Conservation (phyloP, 2,888 invertebrate genomes). For the Dryadula phaetusa region DNA sequence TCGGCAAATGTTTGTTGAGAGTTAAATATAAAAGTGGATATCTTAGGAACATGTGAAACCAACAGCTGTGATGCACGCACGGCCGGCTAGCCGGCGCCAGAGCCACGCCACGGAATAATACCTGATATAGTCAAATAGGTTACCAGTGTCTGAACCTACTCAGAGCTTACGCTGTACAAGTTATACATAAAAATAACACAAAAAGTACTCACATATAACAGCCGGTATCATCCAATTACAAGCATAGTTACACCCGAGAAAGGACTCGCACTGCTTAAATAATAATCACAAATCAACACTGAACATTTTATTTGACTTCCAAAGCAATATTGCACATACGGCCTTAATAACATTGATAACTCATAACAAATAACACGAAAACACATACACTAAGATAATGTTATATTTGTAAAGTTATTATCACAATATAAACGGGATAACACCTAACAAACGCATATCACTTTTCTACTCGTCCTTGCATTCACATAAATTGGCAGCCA, state of each 20-base stretch:
- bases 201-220: constrained; percentile 71
- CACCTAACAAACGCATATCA: constrained; percentile 71
- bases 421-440: constrained; percentile 73
- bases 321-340: constrained; percentile 77
- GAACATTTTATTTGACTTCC: constrained; percentile 77
- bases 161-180: constrained; percentile 49
- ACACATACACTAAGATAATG: constrained; percentile 71
- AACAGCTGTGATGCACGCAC: constrained; percentile 56
- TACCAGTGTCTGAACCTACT: constrained; percentile 63
- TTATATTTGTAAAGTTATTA: constrained; percentile 69
- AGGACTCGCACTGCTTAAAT: constrained; percentile 79
- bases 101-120: constrained; percentile 57
- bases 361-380: constrained; percentile 77
- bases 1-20: constrained; percentile 9
- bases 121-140: constrained; percentile 75
- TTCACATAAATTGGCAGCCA: constrained; percentile 83
- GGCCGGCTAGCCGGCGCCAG: constrained; percentile 55
- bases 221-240: constrained; percentile 81
- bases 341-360: constrained; percentile 73
- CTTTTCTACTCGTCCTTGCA: constrained; percentile 80
- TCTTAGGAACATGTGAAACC: constrained; percentile 49
- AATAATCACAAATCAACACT: constrained; percentile 82
- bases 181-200: constrained; percentile 48
- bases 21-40: constrained; percentile 11
- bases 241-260: constrained; percentile 76